A percentile compares a stretch with the other conserved stretches of the same genome.
phyloP scores from a whole-genome alignment of 1,140 invertebrate genomes.

The honey bee (Apis mellifera) region DNA sequence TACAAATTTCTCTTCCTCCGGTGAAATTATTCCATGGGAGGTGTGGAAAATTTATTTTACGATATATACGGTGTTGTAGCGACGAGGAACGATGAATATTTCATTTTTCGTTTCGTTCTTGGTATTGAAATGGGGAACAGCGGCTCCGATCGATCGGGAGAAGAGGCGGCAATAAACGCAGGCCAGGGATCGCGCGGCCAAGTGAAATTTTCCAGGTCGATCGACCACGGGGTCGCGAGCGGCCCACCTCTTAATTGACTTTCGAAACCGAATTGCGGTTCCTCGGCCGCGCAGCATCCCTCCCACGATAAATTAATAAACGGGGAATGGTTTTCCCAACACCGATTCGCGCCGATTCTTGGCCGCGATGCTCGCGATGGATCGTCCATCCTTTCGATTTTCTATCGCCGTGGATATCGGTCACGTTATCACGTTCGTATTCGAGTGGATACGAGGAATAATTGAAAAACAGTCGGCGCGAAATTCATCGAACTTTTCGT shows the following conservation, averaged over 20 bases:
- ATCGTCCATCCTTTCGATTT: not conserved
- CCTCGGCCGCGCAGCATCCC: not conserved
- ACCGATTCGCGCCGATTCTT: constrained; percentile 1
- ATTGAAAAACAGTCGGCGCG: no score
- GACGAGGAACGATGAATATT: no score
- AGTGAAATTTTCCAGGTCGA: constrained; percentile 35
- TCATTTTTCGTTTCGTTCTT: not conserved
- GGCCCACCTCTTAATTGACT: constrained; percentile 43
- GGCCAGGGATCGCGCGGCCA: not conserved
- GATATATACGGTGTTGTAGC: no score
- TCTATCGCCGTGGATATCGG: not conserved
- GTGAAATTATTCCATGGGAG: no score
- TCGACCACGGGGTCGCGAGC: not conserved
- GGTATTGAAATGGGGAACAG: not conserved
- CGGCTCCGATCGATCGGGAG: not conserved
- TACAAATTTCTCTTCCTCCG: no score
- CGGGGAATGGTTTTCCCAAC: constrained; percentile 27
- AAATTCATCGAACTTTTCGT: no score
- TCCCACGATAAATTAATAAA: constrained; percentile 49
- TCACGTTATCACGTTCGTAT: not conserved
- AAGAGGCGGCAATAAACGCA: not conserved
- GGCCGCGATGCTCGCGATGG: not conserved
- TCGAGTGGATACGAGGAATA: not conserved
- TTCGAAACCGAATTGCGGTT: constrained; percentile 44
- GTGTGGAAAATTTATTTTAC: no score